These are phyloP conservation scores for Conopomorpha cramerella DNA, from an alignment of 1,140 invertebrate species.

Conservation along the genomic window DNA sequence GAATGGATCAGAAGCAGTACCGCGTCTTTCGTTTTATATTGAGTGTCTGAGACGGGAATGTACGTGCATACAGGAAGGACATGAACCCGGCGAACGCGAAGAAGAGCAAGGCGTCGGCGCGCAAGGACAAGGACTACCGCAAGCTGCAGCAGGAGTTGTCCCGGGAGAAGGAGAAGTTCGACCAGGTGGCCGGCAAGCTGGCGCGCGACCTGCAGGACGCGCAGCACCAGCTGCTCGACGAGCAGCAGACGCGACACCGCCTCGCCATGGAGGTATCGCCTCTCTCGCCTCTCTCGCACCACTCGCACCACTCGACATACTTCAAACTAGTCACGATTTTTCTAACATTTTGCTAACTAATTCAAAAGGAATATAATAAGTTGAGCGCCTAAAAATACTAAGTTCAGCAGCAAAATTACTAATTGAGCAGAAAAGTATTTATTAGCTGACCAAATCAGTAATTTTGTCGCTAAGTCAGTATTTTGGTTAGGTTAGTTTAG, in stretches of 20 bases:
- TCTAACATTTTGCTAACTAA: too few species aligned
- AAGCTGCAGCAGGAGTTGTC: conserved; percentile 95
- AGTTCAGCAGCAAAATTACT: too few species aligned
- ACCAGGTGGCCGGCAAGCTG: conserved; percentile 81
- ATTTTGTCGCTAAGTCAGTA: too few species aligned
- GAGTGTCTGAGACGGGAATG: too few species aligned
- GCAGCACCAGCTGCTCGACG: conserved; percentile 72
- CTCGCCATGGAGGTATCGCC: conserved; percentile 89
- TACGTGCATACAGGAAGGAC: conserved; percentile 74
- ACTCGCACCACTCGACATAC: background rate
- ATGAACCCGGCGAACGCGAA: conserved; percentile 71
- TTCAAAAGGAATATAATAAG: too few species aligned
- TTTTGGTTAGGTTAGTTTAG: too few species aligned
- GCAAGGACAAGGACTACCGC: conserved; percentile 94
- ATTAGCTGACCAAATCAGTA: too few species aligned
- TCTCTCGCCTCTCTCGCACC: background rate
- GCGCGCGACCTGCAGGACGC: conserved; percentile 87
- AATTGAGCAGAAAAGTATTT: too few species aligned
- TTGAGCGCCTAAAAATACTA: too few species aligned
- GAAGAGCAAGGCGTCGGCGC: conserved; percentile 74
- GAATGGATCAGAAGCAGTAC: too few species aligned
- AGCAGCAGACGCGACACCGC: conserved; percentile 71
- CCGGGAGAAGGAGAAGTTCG: conserved; percentile 91
- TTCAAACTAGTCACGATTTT: too few species aligned
- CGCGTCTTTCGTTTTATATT: too few species aligned